These are phyloP conservation scores for Platorchestia sp. DNA, from an alignment of 1,140 invertebrate genomes.

Conservation along the genomic window DNA sequence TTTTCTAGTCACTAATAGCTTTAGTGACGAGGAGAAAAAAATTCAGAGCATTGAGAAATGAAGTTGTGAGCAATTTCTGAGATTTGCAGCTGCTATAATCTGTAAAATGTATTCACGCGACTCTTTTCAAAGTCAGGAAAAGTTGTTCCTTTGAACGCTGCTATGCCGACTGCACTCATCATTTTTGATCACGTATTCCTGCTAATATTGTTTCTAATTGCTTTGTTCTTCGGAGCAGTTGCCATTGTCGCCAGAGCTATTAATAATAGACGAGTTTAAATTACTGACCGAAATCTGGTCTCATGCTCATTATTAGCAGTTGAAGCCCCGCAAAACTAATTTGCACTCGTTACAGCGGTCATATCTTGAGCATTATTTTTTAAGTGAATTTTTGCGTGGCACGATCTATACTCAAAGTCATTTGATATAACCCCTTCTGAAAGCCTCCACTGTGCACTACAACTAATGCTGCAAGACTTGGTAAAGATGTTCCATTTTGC, in stretches of 20 bases:
- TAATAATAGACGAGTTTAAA: conserved; percentile 4
- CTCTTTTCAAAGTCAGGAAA: not conserved
- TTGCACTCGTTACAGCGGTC: not conserved
- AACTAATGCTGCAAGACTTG: not conserved
- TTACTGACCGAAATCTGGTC: not conserved
- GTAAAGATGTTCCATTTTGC: conserved; percentile 32
- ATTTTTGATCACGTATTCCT: conserved; percentile 70
- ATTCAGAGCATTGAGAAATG: not conserved
- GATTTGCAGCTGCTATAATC: not conserved
- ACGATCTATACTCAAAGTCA: not conserved
- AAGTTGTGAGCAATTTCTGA: too few relatives aligned
- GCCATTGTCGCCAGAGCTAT: conserved; percentile 57
- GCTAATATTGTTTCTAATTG: conserved; percentile 69
- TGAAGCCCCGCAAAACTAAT: not conserved
- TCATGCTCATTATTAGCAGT: not conserved
- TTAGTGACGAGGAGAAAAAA: not conserved
- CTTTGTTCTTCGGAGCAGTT: conserved; percentile 69
- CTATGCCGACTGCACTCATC: conserved; percentile 69
- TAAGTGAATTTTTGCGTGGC: not conserved
- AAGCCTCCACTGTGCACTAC: not conserved
- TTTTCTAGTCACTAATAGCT: not conserved
- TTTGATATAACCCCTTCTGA: not conserved
- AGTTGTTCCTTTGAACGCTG: not conserved
- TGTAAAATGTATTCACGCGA: not conserved
- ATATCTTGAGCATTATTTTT: not conserved